Evolutionary conservation across 2,113 vertebrate species (phyloP).

Genomic region (Genyomyrus donnyi): DNA sequence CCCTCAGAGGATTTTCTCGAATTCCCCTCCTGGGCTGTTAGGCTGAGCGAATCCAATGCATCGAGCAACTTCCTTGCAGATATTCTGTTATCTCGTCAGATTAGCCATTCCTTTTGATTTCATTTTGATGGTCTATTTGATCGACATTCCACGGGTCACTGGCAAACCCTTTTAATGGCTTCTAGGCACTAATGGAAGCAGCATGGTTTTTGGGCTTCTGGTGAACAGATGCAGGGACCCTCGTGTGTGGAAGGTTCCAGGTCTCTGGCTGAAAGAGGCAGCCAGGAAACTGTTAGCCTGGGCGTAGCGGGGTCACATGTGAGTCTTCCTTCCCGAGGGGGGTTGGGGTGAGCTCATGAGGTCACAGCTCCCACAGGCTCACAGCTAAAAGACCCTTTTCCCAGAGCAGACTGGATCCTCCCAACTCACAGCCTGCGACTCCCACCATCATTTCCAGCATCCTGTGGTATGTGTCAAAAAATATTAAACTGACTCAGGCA

Average conservation of each 20-base stretch:
- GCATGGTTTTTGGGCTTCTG: not conserved
- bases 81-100: not conserved
- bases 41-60: not conserved
- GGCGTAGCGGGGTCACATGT: not conserved
- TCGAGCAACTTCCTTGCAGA: not conserved
- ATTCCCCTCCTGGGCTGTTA: not conserved
- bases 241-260: not conserved
- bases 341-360: not conserved
- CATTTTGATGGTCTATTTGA: not conserved
- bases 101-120: not conserved
- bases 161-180: not conserved
- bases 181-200: not conserved
- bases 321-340: not conserved
- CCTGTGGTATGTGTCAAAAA: not conserved
- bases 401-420: not conserved
- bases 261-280: not conserved
- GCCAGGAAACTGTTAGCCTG: not conserved
- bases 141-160: not conserved
- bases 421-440: not conserved
- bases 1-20: not conserved
- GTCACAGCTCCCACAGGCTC: not conserved
- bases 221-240: not conserved
- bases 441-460: not conserved
- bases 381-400: not conserved
- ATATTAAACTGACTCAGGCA: not conserved